phyloP scores from a whole-genome alignment of 2,113 vertebrate species.

The Apodemus sylvaticus region DNA sequence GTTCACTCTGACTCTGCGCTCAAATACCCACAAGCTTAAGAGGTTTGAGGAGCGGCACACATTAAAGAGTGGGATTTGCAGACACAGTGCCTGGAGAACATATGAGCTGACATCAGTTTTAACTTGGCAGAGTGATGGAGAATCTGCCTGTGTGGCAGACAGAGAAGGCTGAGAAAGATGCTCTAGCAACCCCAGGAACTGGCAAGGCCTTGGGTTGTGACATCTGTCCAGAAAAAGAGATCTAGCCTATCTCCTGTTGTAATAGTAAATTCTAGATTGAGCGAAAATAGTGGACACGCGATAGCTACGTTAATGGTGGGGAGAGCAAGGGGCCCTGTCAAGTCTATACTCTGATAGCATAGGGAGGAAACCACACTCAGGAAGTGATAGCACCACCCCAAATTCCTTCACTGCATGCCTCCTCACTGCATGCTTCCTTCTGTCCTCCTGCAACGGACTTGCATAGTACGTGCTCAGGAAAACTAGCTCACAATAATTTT shows the following conservation, averaged over 20 bases:
- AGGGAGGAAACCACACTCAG: too few species aligned
- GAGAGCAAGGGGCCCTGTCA: background rate
- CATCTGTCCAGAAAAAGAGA: background rate
- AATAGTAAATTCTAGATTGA: background rate
- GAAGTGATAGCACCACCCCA: fast-evolving
- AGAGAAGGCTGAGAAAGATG: background rate
- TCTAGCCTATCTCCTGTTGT: background rate
- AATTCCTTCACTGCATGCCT: background rate
- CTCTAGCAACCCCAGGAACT: too few species aligned
- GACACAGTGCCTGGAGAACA: background rate
- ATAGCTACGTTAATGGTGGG: background rate
- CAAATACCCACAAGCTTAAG: background rate
- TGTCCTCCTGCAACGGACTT: background rate
- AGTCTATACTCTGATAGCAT: background rate
- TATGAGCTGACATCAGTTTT: background rate
- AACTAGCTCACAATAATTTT: background rate
- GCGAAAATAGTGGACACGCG: background rate
- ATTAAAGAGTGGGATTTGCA: background rate
- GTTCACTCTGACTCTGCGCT: background rate
- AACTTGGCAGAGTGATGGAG: background rate
- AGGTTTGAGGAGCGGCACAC: background rate
- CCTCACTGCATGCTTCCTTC: background rate
- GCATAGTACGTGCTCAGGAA: background rate
- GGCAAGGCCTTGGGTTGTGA: background rate
- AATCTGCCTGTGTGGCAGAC: background rate